A percentile compares a stretch with the other conserved stretches of the same genome.
Evolutionary conservation across 2,113 vertebrate species (phyloP).

Genomic region (Gopherus evgoodei): DNA sequence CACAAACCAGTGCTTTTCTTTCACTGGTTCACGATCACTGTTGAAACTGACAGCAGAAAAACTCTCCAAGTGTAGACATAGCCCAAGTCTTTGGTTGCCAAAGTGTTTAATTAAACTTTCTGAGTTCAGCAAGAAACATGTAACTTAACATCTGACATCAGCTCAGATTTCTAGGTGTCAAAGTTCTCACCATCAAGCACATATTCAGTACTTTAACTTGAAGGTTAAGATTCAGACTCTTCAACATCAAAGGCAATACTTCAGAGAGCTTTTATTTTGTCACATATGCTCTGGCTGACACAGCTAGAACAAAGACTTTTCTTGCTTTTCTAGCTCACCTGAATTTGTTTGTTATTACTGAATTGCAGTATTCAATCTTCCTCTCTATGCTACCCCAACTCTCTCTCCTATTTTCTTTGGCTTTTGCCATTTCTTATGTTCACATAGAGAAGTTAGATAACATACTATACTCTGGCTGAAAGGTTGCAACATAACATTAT

Average conservation of each 20-base stretch:
- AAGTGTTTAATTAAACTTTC: background rate
- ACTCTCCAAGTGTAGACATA: too few species aligned
- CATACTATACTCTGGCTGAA: background rate
- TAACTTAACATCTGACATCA: background rate
- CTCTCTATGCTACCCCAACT: background rate
- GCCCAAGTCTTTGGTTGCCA: background rate
- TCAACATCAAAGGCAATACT: slow-evolving; percentile 44
- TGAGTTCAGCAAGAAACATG: background rate
- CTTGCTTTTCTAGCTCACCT: background rate
- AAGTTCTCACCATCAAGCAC: slow-evolving; percentile 3
- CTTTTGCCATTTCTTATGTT: fast-evolving
- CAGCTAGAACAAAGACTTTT: background rate
- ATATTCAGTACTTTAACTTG: background rate
- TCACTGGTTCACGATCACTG: too few species aligned
- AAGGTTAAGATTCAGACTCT: slow-evolving; percentile 26
- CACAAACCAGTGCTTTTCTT: too few species aligned
- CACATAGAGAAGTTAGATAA: background rate
- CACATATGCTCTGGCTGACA: background rate
- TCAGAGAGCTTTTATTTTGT: slow-evolving; percentile 35
- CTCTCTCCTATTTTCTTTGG: background rate
- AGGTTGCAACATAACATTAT: background rate
- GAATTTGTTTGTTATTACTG: background rate
- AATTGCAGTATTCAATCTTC: background rate
- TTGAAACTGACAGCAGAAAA: too few species aligned
- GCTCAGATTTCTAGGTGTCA: background rate